phyloP scores from a whole-genome alignment of 2,888 invertebrate species.

The Andrena dorsata region DNA sequence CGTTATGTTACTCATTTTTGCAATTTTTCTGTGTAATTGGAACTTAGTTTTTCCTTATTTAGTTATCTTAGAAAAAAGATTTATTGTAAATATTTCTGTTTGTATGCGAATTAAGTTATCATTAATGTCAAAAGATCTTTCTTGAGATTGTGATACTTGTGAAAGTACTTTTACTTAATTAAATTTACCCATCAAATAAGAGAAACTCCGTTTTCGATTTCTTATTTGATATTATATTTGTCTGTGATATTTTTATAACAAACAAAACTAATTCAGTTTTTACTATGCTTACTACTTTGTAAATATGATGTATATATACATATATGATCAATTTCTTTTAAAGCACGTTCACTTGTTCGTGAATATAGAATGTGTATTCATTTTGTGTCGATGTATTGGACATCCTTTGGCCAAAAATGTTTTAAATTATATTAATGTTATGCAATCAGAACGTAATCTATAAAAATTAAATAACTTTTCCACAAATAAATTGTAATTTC shows the following conservation, averaged over 20 bases:
- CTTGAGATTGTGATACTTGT: constrained; percentile 64
- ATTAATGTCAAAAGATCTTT: constrained; percentile 53
- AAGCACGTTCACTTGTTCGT: constrained; percentile 15
- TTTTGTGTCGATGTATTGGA: constrained; percentile 24
- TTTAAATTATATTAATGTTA: constrained; percentile 29
- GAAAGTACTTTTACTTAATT: constrained; percentile 39
- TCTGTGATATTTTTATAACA: constrained; percentile 61
- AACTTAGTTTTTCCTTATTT: constrained; percentile 19
- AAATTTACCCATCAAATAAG: constrained; percentile 12
- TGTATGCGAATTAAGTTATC: constrained; percentile 38
- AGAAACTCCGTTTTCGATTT: constrained; percentile 30
- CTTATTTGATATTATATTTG: constrained; percentile 47
- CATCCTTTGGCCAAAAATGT: constrained; percentile 12
- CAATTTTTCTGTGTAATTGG: constrained; percentile 19
- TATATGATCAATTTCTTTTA: constrained; percentile 1
- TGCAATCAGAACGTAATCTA: constrained; percentile 7
- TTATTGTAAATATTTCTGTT: constrained; percentile 60
- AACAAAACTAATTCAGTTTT: constrained; percentile 44
- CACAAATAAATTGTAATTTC: constrained; percentile 29
- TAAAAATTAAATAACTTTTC: constrained; percentile 21
- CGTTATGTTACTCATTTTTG: constrained; percentile 12
- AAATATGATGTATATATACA: constrained; percentile 18
- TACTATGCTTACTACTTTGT: constrained; percentile 41
- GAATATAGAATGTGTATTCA: constrained; percentile 5
- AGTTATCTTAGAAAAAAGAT: constrained; percentile 25